These are phyloP conservation scores for Syritta pipiens DNA, from an alignment of 2,888 invertebrate species.

Conservation along the genomic window DNA sequence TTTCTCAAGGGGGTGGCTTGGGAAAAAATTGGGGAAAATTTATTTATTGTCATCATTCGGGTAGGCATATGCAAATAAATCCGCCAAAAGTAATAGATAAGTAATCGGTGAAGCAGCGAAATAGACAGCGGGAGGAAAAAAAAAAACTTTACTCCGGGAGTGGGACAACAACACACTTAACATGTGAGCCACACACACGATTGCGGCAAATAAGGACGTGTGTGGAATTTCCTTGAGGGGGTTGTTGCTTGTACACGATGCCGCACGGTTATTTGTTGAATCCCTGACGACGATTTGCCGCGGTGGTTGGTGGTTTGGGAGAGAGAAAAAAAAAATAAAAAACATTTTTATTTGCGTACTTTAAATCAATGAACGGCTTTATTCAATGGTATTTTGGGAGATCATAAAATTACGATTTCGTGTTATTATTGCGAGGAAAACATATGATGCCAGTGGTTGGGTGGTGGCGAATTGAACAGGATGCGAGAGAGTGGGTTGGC, in stretches of 20 bases:
- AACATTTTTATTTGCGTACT: constrained; percentile 66
- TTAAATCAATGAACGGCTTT: constrained; percentile 67
- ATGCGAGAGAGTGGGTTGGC: no score
- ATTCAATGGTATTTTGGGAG: constrained; percentile 63
- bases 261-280: constrained; percentile 59
- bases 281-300: constrained; percentile 46
- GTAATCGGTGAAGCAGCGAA: constrained; percentile 64
- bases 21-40: constrained; percentile 31
- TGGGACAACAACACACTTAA: constrained; percentile 32
- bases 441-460: constrained; percentile 62
- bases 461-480: no score
- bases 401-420: constrained; percentile 68
- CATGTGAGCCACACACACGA: constrained; percentile 55
- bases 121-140: constrained; percentile 51
- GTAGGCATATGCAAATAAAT: constrained; percentile 69
- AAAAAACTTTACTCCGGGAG: constrained; percentile 18
- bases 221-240: constrained; percentile 51
- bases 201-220: constrained; percentile 51
- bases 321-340: constrained; percentile 1
- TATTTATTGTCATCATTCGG: constrained; percentile 68
- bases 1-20: constrained; percentile 23
- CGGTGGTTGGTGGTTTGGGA: constrained; percentile 16
- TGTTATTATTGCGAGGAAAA: constrained; percentile 57
- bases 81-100: constrained; percentile 69
- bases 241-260: constrained; percentile 48